A percentile compares a stretch with the other conserved stretches of the same genome.
These are phyloP conservation scores for Callitettix versicolor DNA, from an alignment of 1,140 invertebrate genomes.

Conservation along the genomic window DNA sequence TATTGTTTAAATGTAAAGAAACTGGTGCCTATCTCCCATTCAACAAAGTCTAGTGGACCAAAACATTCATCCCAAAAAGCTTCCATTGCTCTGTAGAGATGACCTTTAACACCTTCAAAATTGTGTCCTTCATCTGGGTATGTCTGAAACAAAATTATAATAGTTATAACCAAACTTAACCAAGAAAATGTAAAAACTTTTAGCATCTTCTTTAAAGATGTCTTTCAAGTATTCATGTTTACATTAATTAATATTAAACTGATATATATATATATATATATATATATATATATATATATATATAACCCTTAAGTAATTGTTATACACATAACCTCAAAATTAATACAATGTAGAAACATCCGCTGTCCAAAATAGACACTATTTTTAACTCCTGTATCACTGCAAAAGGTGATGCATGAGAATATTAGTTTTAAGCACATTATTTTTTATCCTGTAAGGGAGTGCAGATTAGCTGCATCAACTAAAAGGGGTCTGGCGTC, in stretches of 20 bases:
- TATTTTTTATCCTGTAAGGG: no score
- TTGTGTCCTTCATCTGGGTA: conserved; percentile 76
- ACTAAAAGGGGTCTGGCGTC: no score
- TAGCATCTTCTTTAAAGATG: no score
- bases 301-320: not conserved
- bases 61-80: conserved; percentile 76
- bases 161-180: not conserved
- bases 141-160: conserved; percentile 41
- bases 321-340: not conserved
- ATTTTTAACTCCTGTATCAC: no score
- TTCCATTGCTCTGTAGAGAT: conserved; percentile 73
- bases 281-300: not conserved
- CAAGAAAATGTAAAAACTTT: no score
- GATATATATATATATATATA: no score
- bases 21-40: conserved; percentile 44
- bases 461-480: no score
- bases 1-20: conserved; percentile 25
- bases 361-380: no score
- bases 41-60: conserved; percentile 54
- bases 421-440: no score
- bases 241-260: not conserved
- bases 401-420: no score
- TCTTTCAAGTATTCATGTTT: no score
- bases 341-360: not conserved
- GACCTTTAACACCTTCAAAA: conserved; percentile 53